Conservation (phyloP, 1,140 invertebrate species). For the Rhopalosiphum maidis region DNA sequence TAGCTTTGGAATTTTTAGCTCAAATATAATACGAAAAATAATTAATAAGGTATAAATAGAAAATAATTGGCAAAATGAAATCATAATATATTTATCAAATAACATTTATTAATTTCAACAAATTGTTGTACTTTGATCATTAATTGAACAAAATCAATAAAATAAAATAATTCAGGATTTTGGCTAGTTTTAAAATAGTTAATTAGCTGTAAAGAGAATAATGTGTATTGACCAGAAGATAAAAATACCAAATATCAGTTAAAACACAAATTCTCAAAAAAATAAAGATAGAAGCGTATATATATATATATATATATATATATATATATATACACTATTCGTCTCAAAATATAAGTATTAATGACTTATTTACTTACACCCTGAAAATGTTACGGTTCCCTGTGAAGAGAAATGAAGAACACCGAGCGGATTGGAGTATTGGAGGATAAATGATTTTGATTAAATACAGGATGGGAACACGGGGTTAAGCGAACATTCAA, state of each 20-base stretch:
- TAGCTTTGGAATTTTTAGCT: not conserved
- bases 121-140: not conserved
- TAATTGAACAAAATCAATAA: not conserved
- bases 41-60: not conserved
- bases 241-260: not conserved
- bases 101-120: not conserved
- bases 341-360: constrained; percentile 8
- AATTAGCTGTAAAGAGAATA: not conserved
- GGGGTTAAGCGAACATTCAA: not conserved
- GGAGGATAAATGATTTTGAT: not conserved
- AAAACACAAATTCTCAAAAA: not conserved
- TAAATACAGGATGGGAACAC: not conserved
- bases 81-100: not conserved
- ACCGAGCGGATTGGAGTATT: not conserved
- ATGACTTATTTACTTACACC: constrained; percentile 34
- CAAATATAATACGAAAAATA: not conserved
- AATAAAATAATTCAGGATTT: not conserved
- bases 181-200: not conserved
- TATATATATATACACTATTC: not conserved
- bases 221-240: not conserved
- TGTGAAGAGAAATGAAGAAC: constrained; percentile 43
- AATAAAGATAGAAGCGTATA: not conserved
- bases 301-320: not conserved
- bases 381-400: constrained; percentile 48
- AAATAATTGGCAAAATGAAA: not conserved